phyloP scores from a whole-genome alignment of 92 coral and sea anemone species.

The Porites rus region DNA sequence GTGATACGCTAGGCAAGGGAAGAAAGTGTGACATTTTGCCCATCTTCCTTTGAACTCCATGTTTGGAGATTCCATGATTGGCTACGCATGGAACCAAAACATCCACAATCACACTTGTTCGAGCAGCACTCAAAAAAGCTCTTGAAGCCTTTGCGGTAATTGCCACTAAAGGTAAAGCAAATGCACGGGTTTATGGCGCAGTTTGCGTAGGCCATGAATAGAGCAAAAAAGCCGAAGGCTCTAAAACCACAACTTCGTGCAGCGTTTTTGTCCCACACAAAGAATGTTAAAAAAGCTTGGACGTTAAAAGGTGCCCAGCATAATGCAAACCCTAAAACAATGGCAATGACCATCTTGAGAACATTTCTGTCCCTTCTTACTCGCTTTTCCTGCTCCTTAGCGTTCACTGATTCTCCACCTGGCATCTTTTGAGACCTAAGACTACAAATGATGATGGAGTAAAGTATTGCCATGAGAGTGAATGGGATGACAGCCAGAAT shows the following conservation, averaged over 20 bases:
- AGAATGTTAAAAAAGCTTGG: conserved; percentile 44
- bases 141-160: conserved; percentile 58
- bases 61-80: conserved; percentile 35
- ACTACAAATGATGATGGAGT: conserved; percentile 32
- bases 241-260: not conserved
- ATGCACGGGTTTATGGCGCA: conserved; percentile 67
- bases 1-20: not conserved
- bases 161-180: conserved; percentile 67
- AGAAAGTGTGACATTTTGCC: conserved; percentile 21
- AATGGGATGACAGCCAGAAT: conserved; percentile 33
- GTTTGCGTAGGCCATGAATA: conserved; percentile 50
- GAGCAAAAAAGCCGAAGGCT: conserved; percentile 21
- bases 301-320: conserved; percentile 58
- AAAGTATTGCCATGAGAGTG: conserved; percentile 27
- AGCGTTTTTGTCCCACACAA: conserved; percentile 39
- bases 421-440: conserved; percentile 45
- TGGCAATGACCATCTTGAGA: conserved; percentile 61
- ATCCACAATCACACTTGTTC: not conserved
- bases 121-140: conserved; percentile 36
- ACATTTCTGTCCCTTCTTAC: conserved; percentile 49
- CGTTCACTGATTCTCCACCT: conserved; percentile 25
- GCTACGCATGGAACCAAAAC: conserved; percentile 11
- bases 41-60: not conserved
- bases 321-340: conserved; percentile 54
- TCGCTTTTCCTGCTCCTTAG: conserved; percentile 36